Evolutionary conservation across 2,888 invertebrate species (phyloP).

Genomic region (Megalurothrips usitatus): DNA sequence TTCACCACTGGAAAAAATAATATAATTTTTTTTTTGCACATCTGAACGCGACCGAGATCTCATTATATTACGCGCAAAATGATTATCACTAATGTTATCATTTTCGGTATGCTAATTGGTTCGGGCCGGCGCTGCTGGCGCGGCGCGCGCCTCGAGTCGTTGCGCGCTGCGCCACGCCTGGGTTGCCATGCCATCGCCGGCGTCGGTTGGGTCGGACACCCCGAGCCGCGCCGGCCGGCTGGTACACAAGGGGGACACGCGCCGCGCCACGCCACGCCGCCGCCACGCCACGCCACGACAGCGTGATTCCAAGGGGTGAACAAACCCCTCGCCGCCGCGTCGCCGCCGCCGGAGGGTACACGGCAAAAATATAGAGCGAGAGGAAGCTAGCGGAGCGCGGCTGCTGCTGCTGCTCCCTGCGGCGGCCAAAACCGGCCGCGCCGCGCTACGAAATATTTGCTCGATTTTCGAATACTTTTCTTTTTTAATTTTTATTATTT

Average conservation of each 20-base stretch:
- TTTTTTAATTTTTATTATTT: too few species aligned
- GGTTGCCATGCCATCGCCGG: too few species aligned
- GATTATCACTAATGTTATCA: background rate
- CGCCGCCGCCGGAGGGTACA: background rate
- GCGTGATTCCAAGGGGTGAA: constrained; percentile 20
- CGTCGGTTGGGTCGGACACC: background rate
- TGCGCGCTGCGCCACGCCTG: too few species aligned
- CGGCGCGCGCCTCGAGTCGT: background rate
- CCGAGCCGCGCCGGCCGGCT: too few species aligned
- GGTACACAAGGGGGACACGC: background rate
- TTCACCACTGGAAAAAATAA: too few species aligned
- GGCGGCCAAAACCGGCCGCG: too few species aligned
- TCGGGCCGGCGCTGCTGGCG: background rate
- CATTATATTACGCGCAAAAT: background rate
- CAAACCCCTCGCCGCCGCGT: background rate
- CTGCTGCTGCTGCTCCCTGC: too few species aligned
- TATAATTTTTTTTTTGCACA: too few species aligned
- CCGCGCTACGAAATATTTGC: too few species aligned
- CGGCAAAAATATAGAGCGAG: background rate
- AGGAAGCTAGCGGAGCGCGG: too few species aligned
- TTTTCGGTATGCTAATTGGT: background rate
- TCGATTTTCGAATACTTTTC: too few species aligned
- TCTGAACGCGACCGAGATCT: background rate
- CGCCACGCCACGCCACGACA: background rate
- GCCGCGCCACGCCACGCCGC: background rate